Percentiles rank a stretch among this genome's conserved stretches.
These are phyloP conservation scores for Empis livida DNA, from an alignment of 2,888 invertebrate species.

Conservation along the genomic window DNA sequence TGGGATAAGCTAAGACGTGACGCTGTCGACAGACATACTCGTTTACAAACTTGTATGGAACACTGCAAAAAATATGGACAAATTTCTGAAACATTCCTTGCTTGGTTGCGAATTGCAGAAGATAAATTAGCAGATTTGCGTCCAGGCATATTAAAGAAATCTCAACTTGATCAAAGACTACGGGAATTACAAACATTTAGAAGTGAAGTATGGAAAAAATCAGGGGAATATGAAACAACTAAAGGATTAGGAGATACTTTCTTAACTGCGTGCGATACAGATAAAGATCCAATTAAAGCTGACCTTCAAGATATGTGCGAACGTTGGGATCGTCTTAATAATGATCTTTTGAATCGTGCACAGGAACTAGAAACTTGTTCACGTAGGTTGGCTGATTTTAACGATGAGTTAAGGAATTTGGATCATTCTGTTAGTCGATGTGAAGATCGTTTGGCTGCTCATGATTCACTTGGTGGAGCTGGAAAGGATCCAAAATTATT, in stretches of 20 bases:
- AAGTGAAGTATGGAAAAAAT: slow-evolving; percentile 85
- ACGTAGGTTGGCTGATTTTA: slow-evolving; percentile 69
- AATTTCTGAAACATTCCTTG: slow-evolving; percentile 70
- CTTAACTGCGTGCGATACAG: slow-evolving; percentile 75
- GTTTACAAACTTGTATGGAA: slow-evolving; percentile 81
- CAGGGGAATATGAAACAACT: slow-evolving; percentile 85
- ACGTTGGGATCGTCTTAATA: slow-evolving; percentile 84
- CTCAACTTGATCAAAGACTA: slow-evolving; percentile 76
- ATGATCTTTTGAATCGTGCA: slow-evolving; percentile 42
- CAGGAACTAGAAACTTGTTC: slow-evolving; percentile 59
- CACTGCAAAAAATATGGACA: slow-evolving; percentile 83
- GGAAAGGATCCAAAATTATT: slow-evolving; percentile 71
- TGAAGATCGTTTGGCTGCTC: slow-evolving; percentile 64
- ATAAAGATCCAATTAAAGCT: slow-evolving; percentile 77
- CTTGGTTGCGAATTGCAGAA: slow-evolving; percentile 81
- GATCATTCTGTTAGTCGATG: slow-evolving; percentile 74
- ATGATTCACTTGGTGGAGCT: slow-evolving; percentile 56
- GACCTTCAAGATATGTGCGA: slow-evolving; percentile 70
- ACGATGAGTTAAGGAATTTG: slow-evolving; percentile 72
- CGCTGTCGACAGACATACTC: slow-evolving; percentile 71
- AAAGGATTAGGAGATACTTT: slow-evolving; percentile 77
- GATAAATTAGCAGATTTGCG: slow-evolving; percentile 66
- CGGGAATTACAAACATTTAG: slow-evolving; percentile 79
- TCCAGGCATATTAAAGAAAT: slow-evolving; percentile 68
- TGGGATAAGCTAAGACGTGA: slow-evolving; percentile 89